phyloP scores from a whole-genome alignment of 2,888 invertebrate genomes.

The Dastarcus helophoroides region DNA sequence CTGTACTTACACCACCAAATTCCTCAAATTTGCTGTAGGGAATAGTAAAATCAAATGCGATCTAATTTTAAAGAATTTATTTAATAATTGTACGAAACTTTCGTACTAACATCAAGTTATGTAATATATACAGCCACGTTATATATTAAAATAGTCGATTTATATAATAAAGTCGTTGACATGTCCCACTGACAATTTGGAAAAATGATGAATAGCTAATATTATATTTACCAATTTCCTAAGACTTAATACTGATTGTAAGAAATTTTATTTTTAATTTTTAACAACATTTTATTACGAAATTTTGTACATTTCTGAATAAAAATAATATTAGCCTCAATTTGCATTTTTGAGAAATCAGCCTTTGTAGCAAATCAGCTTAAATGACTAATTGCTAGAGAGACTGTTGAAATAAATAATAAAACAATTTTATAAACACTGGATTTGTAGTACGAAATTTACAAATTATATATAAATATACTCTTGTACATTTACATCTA shows the following conservation, averaged over 20 bases:
- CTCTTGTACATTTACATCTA: slow-evolving; percentile 29
- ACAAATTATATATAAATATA: slow-evolving; percentile 30
- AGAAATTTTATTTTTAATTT: slow-evolving; percentile 18
- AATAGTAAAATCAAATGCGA: background rate
- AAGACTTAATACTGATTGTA: slow-evolving; percentile 32
- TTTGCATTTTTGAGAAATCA: too few relatives aligned
- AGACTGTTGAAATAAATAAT: slow-evolving; percentile 14
- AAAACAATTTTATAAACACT: too few relatives aligned
- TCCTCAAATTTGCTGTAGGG: background rate
- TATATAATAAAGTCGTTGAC: slow-evolving; percentile 28
- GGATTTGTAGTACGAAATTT: slow-evolving; percentile 35
- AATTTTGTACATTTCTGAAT: slow-evolving; percentile 30
- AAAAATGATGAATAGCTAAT: slow-evolving; percentile 16
- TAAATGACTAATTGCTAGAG: slow-evolving; percentile 16
- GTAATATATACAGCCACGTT: slow-evolving; percentile 34
- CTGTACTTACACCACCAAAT: too few relatives aligned
- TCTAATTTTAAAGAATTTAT: slow-evolving; percentile 22
- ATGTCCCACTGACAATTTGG: slow-evolving; percentile 27
- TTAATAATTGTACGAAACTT: slow-evolving; percentile 34
- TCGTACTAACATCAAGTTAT: slow-evolving; percentile 37
- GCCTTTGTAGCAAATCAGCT: slow-evolving; percentile 16
- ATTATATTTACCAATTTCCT: slow-evolving; percentile 21
- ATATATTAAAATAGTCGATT: slow-evolving; percentile 37
- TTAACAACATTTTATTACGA: slow-evolving; percentile 10
- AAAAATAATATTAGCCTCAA: slow-evolving; percentile 21